Evolutionary conservation across 2,113 vertebrate species (phyloP), one percentile per base, ranked within the genome.

Genomic region (Eulacestoma nigropectus): DNA sequence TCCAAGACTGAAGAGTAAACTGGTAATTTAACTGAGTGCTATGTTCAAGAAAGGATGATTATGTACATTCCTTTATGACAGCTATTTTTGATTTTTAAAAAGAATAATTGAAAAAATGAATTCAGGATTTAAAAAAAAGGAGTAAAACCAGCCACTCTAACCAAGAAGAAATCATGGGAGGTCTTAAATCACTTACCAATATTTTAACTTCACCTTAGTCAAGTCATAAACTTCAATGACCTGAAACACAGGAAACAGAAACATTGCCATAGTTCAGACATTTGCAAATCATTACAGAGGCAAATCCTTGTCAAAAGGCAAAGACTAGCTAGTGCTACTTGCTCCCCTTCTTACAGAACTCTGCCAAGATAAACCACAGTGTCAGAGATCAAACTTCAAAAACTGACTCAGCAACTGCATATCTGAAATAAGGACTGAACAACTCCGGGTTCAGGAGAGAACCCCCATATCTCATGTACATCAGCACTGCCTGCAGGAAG

Each of bases 181-280:
- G 9, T 57, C 56, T 79, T 76, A 78, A n/a, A 76, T 80, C 79
- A 99, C 99, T 99, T 97, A 99, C 99, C 99, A 99, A 97, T 99
- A 99, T 99, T 99, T 99, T 98, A 99, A 98, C 97, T 99, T 99
- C 96, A 99, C 99, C 98, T 99, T 99, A 98, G 98, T 99, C 98
- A 99, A 98, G 98, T 99, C 99, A 96, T 99, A 99, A 94, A 99
- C 99, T 99, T 99, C 99, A 97, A 99, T 99, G 97, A 99, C 99
- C 99, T 99, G 93, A 95, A 97, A 97, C 19, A 95, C 26, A 96
- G 52, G 46, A 97, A 96, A 90, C 35, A 95, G 49, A 90, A 90
- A 83, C 15, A 55, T 76, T 41, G 68, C 33, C 70, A 83, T 2
- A 37, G 52, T 78, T 65, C 33, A 89, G 30, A 93, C 15, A 73